Conservation (phyloP, 2,888 invertebrate species). For the Cephus sareptanus region DNA sequence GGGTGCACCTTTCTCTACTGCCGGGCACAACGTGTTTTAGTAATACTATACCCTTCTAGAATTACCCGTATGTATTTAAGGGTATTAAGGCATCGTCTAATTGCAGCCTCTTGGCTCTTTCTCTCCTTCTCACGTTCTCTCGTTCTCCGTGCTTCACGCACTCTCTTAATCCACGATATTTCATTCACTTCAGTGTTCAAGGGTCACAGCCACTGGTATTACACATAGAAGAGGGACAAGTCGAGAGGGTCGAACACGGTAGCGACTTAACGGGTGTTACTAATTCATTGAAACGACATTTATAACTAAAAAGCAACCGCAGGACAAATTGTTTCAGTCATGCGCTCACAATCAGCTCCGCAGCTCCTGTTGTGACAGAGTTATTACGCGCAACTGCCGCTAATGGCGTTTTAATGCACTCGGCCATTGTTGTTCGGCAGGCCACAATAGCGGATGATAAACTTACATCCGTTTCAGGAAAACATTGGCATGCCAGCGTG, state of each 20-base stretch:
- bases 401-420: slow-evolving; percentile 18
- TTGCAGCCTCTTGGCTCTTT: slow-evolving; percentile 35
- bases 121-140: slow-evolving; percentile 12
- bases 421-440: neutral
- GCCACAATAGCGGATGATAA: slow-evolving; percentile 3
- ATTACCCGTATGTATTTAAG: slow-evolving; percentile 49
- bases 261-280: slow-evolving; percentile 9
- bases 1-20: neutral
- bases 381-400: slow-evolving; percentile 10
- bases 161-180: neutral
- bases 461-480: slow-evolving; percentile 39
- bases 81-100: slow-evolving; percentile 51
- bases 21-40: slow-evolving; percentile 45
- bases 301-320: slow-evolving; percentile 19
- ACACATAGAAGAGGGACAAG: neutral
- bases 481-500: slow-evolving; percentile 39
- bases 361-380: slow-evolving; percentile 15
- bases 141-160: slow-evolving; percentile 8
- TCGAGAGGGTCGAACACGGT: neutral
- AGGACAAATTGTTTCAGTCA: slow-evolving; percentile 26
- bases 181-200: neutral
- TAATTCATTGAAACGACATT: slow-evolving; percentile 22
- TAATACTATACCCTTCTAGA: slow-evolving; percentile 59
- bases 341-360: slow-evolving; percentile 17
- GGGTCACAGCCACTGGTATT: neutral